Percentiles rank a stretch among this genome's conserved stretches.
phyloP scores from a whole-genome alignment of 1,140 invertebrate species.

The Zaprionus nigranus region DNA sequence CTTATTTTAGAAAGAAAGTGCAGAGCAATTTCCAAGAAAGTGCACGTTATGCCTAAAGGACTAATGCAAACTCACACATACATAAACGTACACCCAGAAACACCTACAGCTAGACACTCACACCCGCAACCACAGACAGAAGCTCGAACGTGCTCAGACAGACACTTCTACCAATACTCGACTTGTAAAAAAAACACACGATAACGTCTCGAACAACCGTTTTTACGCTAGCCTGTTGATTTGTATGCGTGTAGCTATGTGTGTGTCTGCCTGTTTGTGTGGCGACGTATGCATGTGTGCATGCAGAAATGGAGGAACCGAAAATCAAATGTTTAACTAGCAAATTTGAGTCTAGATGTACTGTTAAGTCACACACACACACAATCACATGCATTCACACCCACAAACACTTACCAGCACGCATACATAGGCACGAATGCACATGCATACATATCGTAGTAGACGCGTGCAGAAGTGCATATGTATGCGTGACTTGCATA shows the following conservation, averaged over 20 bases:
- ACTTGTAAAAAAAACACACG: conserved; percentile 50
- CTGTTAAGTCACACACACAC: conserved; percentile 25
- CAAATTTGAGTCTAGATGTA: conserved; percentile 27
- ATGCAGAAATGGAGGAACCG: conserved; percentile 19
- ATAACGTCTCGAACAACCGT: conserved; percentile 34
- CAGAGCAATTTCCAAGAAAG: conserved; percentile 13
- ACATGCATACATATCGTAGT: conserved; percentile 4
- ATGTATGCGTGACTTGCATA: conserved; percentile 1
- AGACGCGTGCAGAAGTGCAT: background rate
- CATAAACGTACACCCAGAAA: conserved; percentile 11
- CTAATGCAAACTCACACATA: conserved; percentile 12
- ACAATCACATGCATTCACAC: no score
- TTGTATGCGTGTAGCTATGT: conserved; percentile 30
- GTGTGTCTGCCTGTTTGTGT: conserved; percentile 11
- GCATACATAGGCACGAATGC: conserved; percentile 22
- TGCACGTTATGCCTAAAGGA: conserved; percentile 30
- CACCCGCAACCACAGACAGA: conserved; percentile 7
- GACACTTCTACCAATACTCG: conserved; percentile 32
- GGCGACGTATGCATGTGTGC: background rate
- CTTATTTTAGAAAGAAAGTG: conserved; percentile 12
- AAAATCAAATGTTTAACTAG: conserved; percentile 71
- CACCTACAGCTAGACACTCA: background rate
- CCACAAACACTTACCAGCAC: background rate
- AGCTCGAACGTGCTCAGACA: conserved; percentile 24
- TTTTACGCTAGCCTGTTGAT: conserved; percentile 40